Evolutionary conservation across 2,113 vertebrate species (phyloP), one percentile per base, ranked within the genome.

Genomic region (Morone saxatilis): DNA sequence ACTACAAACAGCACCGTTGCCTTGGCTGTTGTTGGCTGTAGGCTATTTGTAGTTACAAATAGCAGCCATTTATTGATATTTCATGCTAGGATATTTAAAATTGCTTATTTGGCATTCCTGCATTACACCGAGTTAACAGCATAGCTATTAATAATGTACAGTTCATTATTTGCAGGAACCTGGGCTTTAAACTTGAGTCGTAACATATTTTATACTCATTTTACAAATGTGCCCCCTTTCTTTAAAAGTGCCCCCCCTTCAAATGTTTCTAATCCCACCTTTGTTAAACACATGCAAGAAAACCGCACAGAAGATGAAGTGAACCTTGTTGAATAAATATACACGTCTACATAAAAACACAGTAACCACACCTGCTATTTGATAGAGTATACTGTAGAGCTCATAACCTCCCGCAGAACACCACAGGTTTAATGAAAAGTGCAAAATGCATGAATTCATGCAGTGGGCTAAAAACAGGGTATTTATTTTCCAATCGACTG

Each of bases 361-460:
- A 31, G 57, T 43, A 73, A 45, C 36, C 60, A 50, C 13, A 25
- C 20, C 50, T 63, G 53, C 22, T 31, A n/a, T 78, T 60, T 89
- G 81, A 80, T 50, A 47, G 10, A 82, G 17, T 65, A 43, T 51
- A 72, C 63, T 12, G 38, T 61, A 65, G 22, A 56, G 78, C 56
- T 71, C 51, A 22, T 84, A 76, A 71, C 56, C 69, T 62, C 70
- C 53, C 14, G n/a, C 67, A 45, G 56, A 88, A 76, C 57, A 81
- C 68, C 62, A 56, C 79, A 80, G 76, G 82, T 87, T 71, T 91
- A 89, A 91, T 87, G 80, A 90, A 91, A 90, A 89, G 84, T 80
- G 79, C 84, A 84, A 84, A 86, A 88, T 81, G 76, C 85, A 88
- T 89, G 85, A 88, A 92, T 89, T 88, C 74, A 85, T 88, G 84